Evolutionary conservation across 2,797 vertebrate genomes (phyloP).

Genomic region (Phoxinus dragarum): DNA sequence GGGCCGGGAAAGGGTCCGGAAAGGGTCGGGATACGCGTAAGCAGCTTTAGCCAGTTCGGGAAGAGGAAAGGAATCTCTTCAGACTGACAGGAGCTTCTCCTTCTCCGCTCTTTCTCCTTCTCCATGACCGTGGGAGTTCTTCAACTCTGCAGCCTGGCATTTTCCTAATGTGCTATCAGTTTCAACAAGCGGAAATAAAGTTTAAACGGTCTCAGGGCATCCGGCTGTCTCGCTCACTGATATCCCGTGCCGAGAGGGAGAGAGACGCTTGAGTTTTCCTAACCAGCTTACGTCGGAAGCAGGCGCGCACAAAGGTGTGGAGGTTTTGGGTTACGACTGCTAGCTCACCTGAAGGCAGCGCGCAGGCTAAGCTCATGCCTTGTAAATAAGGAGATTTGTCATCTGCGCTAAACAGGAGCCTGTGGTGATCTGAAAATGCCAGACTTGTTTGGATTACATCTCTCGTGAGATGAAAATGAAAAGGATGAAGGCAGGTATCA

Average conservation of each 20-base stretch:
- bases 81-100: constrained; percentile 76
- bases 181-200: constrained; percentile 83
- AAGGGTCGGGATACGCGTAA: constrained; percentile 68
- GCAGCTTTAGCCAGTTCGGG: constrained; percentile 80
- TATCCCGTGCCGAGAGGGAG: not conserved
- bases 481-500: not conserved
- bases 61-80: constrained; percentile 72
- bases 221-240: constrained; percentile 78
- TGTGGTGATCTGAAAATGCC: constrained; percentile 44
- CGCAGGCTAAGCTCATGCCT: not conserved
- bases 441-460: constrained; percentile 42
- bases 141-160: constrained; percentile 78
- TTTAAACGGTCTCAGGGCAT: constrained; percentile 80
- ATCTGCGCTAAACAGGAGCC: not conserved
- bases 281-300: constrained; percentile 40
- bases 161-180: constrained; percentile 83
- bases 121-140: constrained; percentile 76
- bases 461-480: constrained; percentile 9
- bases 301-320: constrained; percentile 63
- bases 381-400: constrained; percentile 44
- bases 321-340: constrained; percentile 51
- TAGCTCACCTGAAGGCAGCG: constrained; percentile 72
- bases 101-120: constrained; percentile 66
- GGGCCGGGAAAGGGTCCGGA: constrained; percentile 6
- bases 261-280: constrained; percentile 30